A percentile compares a stretch with the other conserved stretches of the same genome.
These are phyloP conservation scores for Euphonia xanthogaster DNA, from an alignment of 2,797 vertebrate genomes.

Conservation along the genomic window DNA sequence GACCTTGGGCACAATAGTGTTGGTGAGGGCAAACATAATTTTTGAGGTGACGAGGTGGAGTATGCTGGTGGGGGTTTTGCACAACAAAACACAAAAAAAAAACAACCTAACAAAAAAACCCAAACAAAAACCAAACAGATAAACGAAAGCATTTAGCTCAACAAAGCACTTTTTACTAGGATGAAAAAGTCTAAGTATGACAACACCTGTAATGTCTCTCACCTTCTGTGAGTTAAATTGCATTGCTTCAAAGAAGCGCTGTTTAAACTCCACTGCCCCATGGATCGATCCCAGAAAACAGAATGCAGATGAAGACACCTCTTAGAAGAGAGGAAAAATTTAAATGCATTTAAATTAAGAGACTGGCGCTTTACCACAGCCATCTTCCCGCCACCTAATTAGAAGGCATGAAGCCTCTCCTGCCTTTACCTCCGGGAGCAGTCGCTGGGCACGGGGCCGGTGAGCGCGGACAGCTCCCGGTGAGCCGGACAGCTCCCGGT, in stretches of 20 bases:
- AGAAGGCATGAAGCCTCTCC: slow-evolving; percentile 3
- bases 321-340: neutral
- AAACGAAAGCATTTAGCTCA: neutral
- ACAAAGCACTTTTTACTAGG: neutral
- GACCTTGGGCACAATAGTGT: neutral
- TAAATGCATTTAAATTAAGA: neutral
- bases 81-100: neutral
- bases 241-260: neutral
- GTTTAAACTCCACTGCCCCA: neutral
- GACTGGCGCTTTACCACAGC: neutral
- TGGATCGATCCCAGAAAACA: neutral
- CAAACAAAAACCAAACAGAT: neutral
- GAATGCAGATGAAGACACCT: neutral
- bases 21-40: neutral
- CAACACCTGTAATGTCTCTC: neutral
- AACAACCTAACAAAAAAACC: neutral
- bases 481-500: slow-evolving; percentile 69
- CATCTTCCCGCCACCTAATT: slow-evolving; percentile 12
- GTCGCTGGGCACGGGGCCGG: neutral
- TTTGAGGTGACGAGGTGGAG: neutral
- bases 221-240: neutral
- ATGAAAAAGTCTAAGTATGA: neutral
- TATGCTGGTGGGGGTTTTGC: neutral
- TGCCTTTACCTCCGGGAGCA: neutral
- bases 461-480: neutral